Conservation (phyloP, 1,140 invertebrate species). For the Drosophila subpulchrella region DNA sequence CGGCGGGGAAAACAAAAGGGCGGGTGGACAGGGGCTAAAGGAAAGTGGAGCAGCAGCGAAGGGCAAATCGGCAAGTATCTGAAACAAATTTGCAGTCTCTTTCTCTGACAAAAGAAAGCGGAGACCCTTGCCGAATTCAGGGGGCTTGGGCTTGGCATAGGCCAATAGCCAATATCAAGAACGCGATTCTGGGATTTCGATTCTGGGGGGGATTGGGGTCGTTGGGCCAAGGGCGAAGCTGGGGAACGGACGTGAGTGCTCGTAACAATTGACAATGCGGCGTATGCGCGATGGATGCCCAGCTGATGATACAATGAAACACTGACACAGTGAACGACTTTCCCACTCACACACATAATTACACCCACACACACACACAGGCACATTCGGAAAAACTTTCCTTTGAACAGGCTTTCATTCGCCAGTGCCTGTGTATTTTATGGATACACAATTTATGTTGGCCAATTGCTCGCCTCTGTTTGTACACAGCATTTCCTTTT, state of each 20-base stretch:
- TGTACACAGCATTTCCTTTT: slow-evolving; percentile 41
- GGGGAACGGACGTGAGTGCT: slow-evolving; percentile 18
- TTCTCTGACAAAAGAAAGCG: slow-evolving; percentile 33
- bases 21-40: slow-evolving; percentile 1
- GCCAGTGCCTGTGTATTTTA: slow-evolving; percentile 62
- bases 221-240: slow-evolving; percentile 63
- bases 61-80: slow-evolving; percentile 50
- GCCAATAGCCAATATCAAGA: slow-evolving; percentile 79
- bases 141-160: slow-evolving; percentile 40
- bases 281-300: slow-evolving; percentile 76
- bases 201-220: slow-evolving; percentile 51
- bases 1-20: slow-evolving; percentile 25
- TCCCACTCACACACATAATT: slow-evolving; percentile 32
- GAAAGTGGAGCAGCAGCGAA: slow-evolving; percentile 61
- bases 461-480: slow-evolving; percentile 61
- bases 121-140: slow-evolving; percentile 9
- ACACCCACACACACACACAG: slow-evolving; percentile 18
- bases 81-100: slow-evolving; percentile 63
- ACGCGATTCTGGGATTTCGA: slow-evolving; percentile 42
- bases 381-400: slow-evolving; percentile 42
- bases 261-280: slow-evolving; percentile 74
- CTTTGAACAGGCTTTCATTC: slow-evolving; percentile 39
- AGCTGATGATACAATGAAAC: slow-evolving; percentile 69
- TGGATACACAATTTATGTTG: slow-evolving; percentile 81
- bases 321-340: slow-evolving; percentile 82